Evolutionary conservation across 2,888 invertebrate genomes (phyloP).

Genomic region (Drosophila austrosaltans): DNA sequence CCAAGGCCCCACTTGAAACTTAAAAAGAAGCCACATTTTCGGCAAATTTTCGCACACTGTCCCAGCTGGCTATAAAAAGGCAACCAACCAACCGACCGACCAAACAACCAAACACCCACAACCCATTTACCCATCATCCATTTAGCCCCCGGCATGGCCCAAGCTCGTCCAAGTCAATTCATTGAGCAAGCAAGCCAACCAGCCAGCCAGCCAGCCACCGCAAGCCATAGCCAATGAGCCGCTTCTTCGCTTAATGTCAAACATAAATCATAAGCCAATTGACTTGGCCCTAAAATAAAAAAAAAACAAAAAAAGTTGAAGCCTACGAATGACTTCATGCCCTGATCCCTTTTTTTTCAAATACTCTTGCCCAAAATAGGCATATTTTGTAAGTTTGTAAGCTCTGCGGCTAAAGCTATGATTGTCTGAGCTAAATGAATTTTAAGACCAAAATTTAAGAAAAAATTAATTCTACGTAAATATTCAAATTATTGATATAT

Average conservation of each 20-base stretch:
- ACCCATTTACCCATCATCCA: constrained; percentile 8
- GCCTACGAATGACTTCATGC: constrained; percentile 49
- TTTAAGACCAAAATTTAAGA: too few relatives aligned
- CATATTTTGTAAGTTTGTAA: not conserved
- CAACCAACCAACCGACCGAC: constrained; percentile 3
- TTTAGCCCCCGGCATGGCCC: not conserved
- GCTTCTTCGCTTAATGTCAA: constrained; percentile 62
- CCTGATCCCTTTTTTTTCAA: constrained; percentile 59
- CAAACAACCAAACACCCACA: not conserved
- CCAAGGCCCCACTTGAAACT: constrained; percentile 14
- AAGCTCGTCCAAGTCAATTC: not conserved
- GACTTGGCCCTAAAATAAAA: constrained; percentile 51
- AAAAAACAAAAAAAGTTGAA: constrained; percentile 15
- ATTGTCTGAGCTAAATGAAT: too few relatives aligned
- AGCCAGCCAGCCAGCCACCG: not conserved
- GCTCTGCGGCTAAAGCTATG: not conserved
- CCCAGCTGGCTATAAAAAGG: constrained; percentile 37
- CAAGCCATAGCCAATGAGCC: constrained; percentile 50
- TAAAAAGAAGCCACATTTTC: constrained; percentile 28
- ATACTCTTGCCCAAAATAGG: not conserved
- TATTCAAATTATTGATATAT: too few relatives aligned
- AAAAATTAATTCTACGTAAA: too few relatives aligned
- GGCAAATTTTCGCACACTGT: constrained; percentile 22
- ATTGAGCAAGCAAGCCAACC: not conserved
- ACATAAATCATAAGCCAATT: constrained; percentile 77